Percentiles rank a stretch among this genome's conserved stretches.
Evolutionary conservation across 2,113 vertebrate genomes (phyloP).

Genomic region (Takifugu flavidus): DNA sequence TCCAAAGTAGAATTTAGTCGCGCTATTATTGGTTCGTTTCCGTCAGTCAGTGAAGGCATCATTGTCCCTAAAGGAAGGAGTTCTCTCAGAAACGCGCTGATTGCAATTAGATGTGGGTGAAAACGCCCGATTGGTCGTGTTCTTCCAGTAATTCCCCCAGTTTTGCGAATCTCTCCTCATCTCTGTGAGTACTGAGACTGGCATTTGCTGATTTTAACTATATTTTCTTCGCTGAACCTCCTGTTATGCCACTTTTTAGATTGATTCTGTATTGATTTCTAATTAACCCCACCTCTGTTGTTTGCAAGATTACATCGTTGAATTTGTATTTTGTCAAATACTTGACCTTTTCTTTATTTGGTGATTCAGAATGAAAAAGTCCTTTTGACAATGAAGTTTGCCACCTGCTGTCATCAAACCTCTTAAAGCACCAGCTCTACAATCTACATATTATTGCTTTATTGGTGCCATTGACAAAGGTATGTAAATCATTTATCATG

Average conservation of each 20-base stretch:
- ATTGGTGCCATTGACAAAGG: conserved; percentile 3
- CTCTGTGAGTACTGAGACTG: not conserved
- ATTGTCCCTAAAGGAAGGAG: not conserved
- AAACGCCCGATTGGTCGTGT: not conserved
- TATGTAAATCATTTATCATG: too few relatives aligned
- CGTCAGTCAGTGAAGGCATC: conserved; percentile 10
- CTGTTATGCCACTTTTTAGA: not conserved
- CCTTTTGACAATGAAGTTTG: conserved; percentile 21
- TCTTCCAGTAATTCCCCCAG: not conserved
- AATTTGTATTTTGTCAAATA: too few relatives aligned
- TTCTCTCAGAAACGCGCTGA: conserved; percentile 16
- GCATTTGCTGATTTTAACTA: not conserved
- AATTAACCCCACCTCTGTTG: not conserved
- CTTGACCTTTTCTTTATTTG: not conserved
- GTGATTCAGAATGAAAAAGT: not conserved
- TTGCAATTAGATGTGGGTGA: conserved; percentile 19
- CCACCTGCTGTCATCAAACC: conserved; percentile 17
- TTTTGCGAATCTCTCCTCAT: not conserved
- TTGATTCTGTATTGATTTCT: conserved; percentile 8
- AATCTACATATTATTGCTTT: conserved; percentile 31
- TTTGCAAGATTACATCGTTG: too few relatives aligned
- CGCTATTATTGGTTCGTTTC: not conserved
- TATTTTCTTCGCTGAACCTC: not conserved
- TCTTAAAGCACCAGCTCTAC: conserved; percentile 27
- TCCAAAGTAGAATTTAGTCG: too few relatives aligned